Conservation (phyloP, 2,797 vertebrate species). For the Pangasius krempfi region DNA sequence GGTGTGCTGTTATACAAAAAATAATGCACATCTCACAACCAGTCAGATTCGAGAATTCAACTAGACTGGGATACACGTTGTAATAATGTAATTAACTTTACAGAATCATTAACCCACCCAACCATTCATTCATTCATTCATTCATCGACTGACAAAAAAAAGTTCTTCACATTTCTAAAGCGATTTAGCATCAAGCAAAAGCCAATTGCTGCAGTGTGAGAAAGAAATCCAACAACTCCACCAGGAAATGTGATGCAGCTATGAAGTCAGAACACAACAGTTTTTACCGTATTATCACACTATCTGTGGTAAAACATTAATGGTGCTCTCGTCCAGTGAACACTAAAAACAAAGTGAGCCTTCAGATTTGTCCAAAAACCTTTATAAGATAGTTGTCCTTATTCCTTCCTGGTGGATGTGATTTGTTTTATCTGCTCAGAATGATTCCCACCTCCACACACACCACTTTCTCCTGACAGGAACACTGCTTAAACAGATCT, state of each 20-base stretch:
- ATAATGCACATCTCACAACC: background rate
- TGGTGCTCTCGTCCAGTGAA: background rate
- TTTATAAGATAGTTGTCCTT: constrained; percentile 33
- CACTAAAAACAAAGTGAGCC: background rate
- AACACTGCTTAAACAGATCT: constrained; percentile 23
- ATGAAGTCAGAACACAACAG: background rate
- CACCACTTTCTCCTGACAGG: constrained; percentile 4
- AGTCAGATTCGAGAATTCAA: background rate
- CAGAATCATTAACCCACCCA: background rate
- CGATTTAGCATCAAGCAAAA: background rate
- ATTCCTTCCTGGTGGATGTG: constrained; percentile 22
- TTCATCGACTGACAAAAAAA: background rate
- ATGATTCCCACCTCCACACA: constrained; percentile 15
- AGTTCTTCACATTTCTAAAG: background rate
- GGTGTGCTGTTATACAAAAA: background rate
- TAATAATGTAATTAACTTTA: background rate
- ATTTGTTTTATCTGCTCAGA: constrained; percentile 21
- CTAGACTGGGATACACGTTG: background rate
- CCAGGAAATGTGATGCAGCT: background rate
- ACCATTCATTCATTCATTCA: background rate
- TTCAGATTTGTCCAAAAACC: background rate
- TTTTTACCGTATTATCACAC: background rate
- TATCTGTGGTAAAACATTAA: constrained; percentile 16
- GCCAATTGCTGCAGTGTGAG: background rate
- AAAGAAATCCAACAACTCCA: background rate